Evolutionary conservation across 2,797 vertebrate species (phyloP), one percentile per base, ranked within the genome.

Genomic region (Dryobates pubescens): DNA sequence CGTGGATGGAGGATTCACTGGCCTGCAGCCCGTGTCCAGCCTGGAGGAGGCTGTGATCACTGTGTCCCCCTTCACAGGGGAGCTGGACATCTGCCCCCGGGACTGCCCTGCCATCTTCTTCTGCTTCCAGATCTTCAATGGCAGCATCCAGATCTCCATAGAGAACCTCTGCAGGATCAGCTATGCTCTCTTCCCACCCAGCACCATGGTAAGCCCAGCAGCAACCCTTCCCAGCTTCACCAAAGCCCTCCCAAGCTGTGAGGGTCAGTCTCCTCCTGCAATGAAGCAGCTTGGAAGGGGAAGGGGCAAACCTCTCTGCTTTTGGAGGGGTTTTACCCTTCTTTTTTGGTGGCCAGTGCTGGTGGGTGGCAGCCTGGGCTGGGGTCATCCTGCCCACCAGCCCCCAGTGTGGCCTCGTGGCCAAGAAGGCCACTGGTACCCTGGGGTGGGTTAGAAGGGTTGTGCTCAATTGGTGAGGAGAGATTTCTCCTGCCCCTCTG

Each of bases 21-120:
- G 97, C 86, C 98, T 99, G 95, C 98, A 98, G 95, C 99, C 99
- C 2, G 89, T 97, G 5, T 86, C 97, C 82, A 96, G 97, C 59
- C 70, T 96, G 92, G 96, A 96, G 1, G 95, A 96, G 71, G 95
- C 96, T 2, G 98, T 98, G 27, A 95, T 99, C 96, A 99, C 98
- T 0, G 98, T 99, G 88, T 99, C 97, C 63, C 98, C 99, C 0
- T 99, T 99, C 96, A 98, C 98, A 0, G 98, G 98, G 30, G 98
- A 99, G 79, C 97, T 97, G 5, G 99, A 99, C 95, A 99, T 99
- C 95, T 99, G 99, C 54, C 99, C 99, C 0, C 88, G 96, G 1
- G 98, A 98, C 62, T 98, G 98, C 54, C 96, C 97, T 0, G 93
- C 97, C 23, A 97, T 96, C 93, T 97, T 97, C 85, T 96, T 95